phyloP scores from a whole-genome alignment of 1,140 invertebrate genomes.

The Coenobita brevimanus region DNA sequence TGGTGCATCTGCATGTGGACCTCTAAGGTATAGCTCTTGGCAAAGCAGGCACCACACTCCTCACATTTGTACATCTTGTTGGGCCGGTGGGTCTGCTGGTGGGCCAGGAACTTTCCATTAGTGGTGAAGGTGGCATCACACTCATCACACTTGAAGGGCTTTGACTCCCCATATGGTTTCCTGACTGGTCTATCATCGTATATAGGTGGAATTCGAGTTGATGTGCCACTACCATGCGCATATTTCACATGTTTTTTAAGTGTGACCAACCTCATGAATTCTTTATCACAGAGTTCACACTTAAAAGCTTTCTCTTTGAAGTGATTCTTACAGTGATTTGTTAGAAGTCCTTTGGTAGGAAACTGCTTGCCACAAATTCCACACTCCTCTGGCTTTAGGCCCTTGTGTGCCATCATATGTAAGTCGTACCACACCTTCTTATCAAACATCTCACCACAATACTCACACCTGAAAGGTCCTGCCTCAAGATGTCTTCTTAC shows the following conservation, averaged over 20 bases:
- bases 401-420: constrained; percentile 75
- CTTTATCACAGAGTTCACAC: constrained; percentile 58
- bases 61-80: constrained; percentile 59
- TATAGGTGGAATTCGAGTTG: constrained; percentile 26
- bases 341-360: constrained; percentile 61
- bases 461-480: constrained; percentile 55
- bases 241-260: constrained; percentile 65
- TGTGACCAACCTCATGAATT: constrained; percentile 58
- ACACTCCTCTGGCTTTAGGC: constrained; percentile 75
- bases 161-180: constrained; percentile 52
- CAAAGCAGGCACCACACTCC: constrained; percentile 57
- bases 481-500: constrained; percentile 57
- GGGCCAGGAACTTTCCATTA: constrained; percentile 56
- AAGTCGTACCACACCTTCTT: constrained; percentile 72
- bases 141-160: constrained; percentile 61
- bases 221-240: constrained; percentile 37
- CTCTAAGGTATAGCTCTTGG: constrained; percentile 59
- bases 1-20: constrained; percentile 61
- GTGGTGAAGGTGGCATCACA: constrained; percentile 57
- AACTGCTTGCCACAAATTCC: constrained; percentile 68
- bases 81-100: constrained; percentile 57
- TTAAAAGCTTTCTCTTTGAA: constrained; percentile 63
- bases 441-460: constrained; percentile 59
- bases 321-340: constrained; percentile 52
- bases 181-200: constrained; percentile 52